Percentiles rank a stretch among this genome's conserved stretches.
phyloP scores from a whole-genome alignment of 2,113 vertebrate genomes.

The Paramormyrops kingsleyae region DNA sequence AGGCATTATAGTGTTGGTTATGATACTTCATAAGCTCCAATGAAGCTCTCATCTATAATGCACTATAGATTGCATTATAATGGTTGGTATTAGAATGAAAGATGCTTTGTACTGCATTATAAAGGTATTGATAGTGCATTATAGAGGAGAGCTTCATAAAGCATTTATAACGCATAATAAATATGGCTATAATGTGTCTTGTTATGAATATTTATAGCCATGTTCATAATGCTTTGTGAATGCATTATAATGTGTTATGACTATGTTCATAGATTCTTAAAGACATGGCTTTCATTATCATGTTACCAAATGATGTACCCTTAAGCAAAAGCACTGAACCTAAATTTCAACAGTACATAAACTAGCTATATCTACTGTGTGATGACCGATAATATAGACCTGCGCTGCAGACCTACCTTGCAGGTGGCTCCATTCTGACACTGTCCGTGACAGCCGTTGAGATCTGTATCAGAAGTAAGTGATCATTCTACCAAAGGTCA shows the following conservation, averaged over 20 bases:
- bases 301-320: background rate
- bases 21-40: no score
- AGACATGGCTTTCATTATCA: background rate
- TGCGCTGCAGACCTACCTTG: conserved; percentile 60
- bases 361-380: background rate
- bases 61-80: no score
- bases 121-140: background rate
- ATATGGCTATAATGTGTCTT: background rate
- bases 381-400: background rate
- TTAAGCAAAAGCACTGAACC: background rate
- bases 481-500: background rate
- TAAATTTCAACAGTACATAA: background rate
- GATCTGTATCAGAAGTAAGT: conserved; percentile 53
- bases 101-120: background rate
- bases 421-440: conserved; percentile 87
- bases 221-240: background rate
- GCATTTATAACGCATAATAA: background rate
- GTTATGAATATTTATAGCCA: background rate
- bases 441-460: conserved; percentile 79
- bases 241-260: background rate
- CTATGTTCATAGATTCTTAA: background rate
- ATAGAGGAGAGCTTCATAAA: background rate
- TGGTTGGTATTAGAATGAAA: background rate
- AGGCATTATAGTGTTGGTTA: no score
- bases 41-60: no score